Conservation (phyloP, 2,888 invertebrate genomes). For the Danaus chrysippus region DNA sequence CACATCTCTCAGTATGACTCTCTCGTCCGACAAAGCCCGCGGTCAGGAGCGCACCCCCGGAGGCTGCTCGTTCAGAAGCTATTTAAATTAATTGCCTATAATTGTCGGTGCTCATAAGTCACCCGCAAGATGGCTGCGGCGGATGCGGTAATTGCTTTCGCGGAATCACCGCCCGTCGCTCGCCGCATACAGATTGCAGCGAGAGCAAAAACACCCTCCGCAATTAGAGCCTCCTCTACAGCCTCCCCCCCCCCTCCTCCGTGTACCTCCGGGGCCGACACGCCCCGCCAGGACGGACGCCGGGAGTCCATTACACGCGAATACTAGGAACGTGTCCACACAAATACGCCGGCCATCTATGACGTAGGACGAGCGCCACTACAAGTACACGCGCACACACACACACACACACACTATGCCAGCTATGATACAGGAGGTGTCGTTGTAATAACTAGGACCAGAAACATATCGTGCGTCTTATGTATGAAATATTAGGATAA, state of each 20-base stretch:
- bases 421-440: background rate
- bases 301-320: constrained; percentile 27
- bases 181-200: constrained; percentile 54
- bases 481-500: too few relatives aligned
- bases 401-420: background rate
- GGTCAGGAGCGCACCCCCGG: constrained; percentile 6
- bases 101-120: constrained; percentile 50
- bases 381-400: background rate
- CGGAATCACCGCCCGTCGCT: constrained; percentile 49
- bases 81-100: constrained; percentile 59
- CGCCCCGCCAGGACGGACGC: constrained; percentile 10
- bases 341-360: background rate
- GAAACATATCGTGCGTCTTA: too few relatives aligned
- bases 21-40: background rate
- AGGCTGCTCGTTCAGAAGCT: constrained; percentile 13
- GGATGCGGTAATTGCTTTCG: constrained; percentile 74
- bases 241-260: constrained; percentile 16
- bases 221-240: constrained; percentile 26
- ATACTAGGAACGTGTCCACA: constrained; percentile 24
- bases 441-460: background rate
- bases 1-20: background rate
- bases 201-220: constrained; percentile 32
- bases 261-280: constrained; percentile 7
- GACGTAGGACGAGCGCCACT: constrained; percentile 8
- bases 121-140: constrained; percentile 69